Conservation (phyloP, 2,888 invertebrate genomes). For the Adela reaumurella region DNA sequence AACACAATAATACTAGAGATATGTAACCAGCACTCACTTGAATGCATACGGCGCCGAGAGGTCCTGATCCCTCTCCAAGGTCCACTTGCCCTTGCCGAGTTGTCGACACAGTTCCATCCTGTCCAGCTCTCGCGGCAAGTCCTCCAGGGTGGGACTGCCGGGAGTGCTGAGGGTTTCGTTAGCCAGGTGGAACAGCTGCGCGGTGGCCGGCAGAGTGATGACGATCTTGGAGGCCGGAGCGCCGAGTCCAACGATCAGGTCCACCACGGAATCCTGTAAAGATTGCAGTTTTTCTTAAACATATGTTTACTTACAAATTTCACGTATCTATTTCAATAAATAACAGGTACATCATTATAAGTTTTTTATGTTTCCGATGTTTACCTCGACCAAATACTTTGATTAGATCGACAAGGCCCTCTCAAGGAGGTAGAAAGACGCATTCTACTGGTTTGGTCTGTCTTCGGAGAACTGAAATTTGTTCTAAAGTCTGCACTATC, state of each 20-base stretch:
- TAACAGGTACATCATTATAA: too few relatives aligned
- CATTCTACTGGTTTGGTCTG: too few relatives aligned
- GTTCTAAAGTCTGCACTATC: too few relatives aligned
- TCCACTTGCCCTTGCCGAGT: constrained; percentile 64
- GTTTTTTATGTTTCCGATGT: too few relatives aligned
- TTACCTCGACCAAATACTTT: too few relatives aligned
- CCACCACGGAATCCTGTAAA: constrained; percentile 69
- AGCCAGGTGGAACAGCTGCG: constrained; percentile 62
- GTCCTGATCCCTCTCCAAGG: constrained; percentile 73
- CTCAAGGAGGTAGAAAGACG: too few relatives aligned
- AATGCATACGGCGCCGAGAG: constrained; percentile 74
- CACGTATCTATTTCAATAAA: too few relatives aligned
- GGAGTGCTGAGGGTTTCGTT: constrained; percentile 65
- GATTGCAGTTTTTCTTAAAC: too few relatives aligned
- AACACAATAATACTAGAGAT: too few relatives aligned
- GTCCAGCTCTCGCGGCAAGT: constrained; percentile 51
- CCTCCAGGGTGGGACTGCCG: constrained; percentile 60
- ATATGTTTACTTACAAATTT: too few relatives aligned
- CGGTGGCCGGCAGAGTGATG: constrained; percentile 68
- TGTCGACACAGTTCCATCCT: constrained; percentile 60
- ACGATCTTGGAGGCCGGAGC: constrained; percentile 68
- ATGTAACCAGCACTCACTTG: constrained; percentile 34
- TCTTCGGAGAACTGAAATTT: too few relatives aligned
- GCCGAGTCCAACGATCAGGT: constrained; percentile 67
- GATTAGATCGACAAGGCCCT: too few relatives aligned